A percentile compares a stretch with the other conserved stretches of the same genome.
Conservation (phyloP, 2,797 vertebrate species). For the Phoxinus dragarum region DNA sequence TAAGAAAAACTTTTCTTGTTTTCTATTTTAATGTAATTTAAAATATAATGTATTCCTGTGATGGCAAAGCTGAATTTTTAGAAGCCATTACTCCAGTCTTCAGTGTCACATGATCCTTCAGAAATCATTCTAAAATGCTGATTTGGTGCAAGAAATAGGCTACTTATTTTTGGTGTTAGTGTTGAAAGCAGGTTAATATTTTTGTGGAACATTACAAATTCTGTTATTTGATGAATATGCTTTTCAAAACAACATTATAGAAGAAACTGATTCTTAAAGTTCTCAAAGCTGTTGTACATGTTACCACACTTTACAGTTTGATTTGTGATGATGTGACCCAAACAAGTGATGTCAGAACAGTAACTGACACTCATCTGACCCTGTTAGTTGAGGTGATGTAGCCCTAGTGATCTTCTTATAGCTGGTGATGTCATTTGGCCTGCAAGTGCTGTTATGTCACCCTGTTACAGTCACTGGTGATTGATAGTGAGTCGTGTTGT, state of each 20-base stretch:
- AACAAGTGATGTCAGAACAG: conserved; percentile 24
- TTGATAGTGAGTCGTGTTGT: conserved; percentile 31
- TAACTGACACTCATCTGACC: conserved; percentile 48
- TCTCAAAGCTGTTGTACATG: neutral
- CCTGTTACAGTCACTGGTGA: conserved; percentile 34
- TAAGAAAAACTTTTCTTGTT: no score
- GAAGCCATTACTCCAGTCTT: neutral
- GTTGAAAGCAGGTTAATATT: neutral
- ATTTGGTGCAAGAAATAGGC: neutral
- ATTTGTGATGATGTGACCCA: neutral
- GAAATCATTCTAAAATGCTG: neutral
- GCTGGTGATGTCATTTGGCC: conserved; percentile 53
- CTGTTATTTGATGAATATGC: neutral
- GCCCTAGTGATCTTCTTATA: conserved; percentile 55
- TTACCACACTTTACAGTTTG: neutral
- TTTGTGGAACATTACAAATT: neutral
- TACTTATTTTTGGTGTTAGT: neutral
- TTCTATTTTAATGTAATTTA: neutral
- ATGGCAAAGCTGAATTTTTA: neutral
- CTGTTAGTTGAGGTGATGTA: conserved; percentile 54
- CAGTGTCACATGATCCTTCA: no score
- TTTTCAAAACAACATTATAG: neutral
- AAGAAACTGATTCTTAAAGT: neutral
- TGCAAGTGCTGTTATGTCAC: conserved; percentile 19
- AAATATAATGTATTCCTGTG: neutral